These are phyloP conservation scores for Urocynchramus pylzowi DNA, from an alignment of 2,113 vertebrate genomes.

Conservation along the genomic window DNA sequence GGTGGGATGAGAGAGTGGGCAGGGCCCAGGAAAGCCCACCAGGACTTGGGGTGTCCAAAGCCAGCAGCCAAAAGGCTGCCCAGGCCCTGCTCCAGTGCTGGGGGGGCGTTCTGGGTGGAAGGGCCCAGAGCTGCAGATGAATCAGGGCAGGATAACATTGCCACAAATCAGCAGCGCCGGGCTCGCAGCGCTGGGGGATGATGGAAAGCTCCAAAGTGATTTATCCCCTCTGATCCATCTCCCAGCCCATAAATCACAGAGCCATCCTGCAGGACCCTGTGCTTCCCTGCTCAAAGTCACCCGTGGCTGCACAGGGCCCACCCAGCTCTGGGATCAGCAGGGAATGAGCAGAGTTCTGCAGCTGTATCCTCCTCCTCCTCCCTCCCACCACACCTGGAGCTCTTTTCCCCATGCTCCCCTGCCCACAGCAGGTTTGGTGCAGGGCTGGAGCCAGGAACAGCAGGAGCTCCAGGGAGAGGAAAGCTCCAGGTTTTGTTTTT, in stretches of 20 bases:
- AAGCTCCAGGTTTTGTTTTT: not conserved
- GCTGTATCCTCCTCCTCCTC: not conserved
- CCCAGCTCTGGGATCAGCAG: not conserved
- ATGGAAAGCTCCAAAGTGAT: not conserved
- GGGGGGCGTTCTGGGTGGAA: not conserved
- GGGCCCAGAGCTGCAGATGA: not conserved
- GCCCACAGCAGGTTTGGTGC: accelerated
- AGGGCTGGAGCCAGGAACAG: not conserved
- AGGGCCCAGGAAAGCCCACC: not conserved
- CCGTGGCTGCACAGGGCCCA: not conserved
- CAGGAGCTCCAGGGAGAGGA: not conserved
- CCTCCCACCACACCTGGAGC: not conserved
- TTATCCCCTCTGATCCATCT: not conserved
- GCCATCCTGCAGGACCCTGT: not conserved
- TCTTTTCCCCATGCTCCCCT: not conserved
- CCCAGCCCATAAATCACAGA: not conserved
- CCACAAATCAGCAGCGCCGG: not conserved
- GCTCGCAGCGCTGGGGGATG: not conserved
- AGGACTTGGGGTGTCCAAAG: not conserved
- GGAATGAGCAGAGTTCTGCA: not conserved
- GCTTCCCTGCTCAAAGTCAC: not conserved
- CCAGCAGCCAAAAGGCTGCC: not conserved
- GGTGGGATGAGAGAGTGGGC: not conserved
- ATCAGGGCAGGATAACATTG: not conserved
- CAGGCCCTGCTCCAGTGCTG: accelerated